Percentiles rank a stretch among this genome's conserved stretches.
Conservation (phyloP, 1,140 invertebrate species). For the Diachasmimorpha longicaudata region DNA sequence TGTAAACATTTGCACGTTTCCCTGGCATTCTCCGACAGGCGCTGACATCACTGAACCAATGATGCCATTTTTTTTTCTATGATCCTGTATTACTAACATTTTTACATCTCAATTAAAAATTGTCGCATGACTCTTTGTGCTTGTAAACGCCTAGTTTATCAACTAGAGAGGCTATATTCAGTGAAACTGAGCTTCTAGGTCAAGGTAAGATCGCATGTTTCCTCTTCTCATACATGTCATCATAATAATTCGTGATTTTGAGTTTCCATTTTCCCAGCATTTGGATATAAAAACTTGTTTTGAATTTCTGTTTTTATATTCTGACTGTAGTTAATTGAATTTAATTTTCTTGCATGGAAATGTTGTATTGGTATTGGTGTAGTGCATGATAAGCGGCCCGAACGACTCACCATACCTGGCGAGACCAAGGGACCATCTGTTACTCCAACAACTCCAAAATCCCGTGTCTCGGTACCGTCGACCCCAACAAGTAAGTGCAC, state of each 20-base stretch:
- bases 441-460: conserved; percentile 43
- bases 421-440: conserved; percentile 33
- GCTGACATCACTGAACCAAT: conserved; percentile 29
- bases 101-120: background rate
- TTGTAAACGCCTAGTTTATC: background rate
- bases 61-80: background rate
- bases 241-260: background rate
- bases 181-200: background rate
- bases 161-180: background rate
- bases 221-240: background rate
- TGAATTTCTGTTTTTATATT: background rate
- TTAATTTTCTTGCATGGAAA: background rate
- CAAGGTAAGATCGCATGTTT: conserved; percentile 7
- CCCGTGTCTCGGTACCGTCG: conserved; percentile 36
- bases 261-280: background rate
- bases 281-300: too few relatives aligned
- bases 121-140: background rate
- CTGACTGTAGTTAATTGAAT: background rate
- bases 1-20: background rate
- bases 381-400: conserved; percentile 55
- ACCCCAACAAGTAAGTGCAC: conserved; percentile 53
- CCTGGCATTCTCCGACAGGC: conserved; percentile 32
- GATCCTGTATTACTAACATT: background rate
- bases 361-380: conserved; percentile 50
- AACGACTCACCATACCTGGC: conserved; percentile 41